Conservation (phyloP, 92 coral and sea anemone species). For the Diadumene lineata region DNA sequence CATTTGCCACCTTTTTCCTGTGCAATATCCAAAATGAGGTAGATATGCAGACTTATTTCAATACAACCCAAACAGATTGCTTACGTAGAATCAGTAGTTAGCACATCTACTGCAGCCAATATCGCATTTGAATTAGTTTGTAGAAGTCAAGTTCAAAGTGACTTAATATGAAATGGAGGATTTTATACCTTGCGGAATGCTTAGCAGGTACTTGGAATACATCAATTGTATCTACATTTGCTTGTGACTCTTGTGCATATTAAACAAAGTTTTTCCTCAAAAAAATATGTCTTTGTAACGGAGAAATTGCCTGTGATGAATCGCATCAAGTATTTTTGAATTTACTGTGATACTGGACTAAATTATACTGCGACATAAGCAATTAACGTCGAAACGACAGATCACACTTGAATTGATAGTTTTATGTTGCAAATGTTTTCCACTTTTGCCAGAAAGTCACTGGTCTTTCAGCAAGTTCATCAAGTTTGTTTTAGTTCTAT, state of each 20-base stretch:
- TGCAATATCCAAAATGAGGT: conserved; percentile 4
- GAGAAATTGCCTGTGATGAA: background rate
- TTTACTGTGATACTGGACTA: no score
- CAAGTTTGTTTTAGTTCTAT: no score
- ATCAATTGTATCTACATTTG: background rate
- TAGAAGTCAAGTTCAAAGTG: background rate
- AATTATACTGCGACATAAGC: no score
- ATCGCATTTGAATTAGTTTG: background rate
- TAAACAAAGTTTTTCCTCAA: background rate
- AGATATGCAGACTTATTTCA: background rate
- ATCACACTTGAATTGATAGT: no score
- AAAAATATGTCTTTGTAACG: background rate
- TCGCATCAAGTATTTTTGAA: no score
- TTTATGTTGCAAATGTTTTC: no score
- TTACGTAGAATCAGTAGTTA: background rate
- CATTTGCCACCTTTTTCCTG: background rate
- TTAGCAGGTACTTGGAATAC: background rate
- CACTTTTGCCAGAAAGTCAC: no score
- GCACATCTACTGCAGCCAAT: no score
- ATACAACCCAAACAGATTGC: background rate
- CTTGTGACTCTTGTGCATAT: background rate
- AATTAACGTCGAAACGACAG: no score
- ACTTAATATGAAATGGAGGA: no score
- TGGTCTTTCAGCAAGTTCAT: no score
- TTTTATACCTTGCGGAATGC: no score